Base-by-base conservation (phyloP, 2,113 vertebrate genomes). In the Pluvianellus socialis region DNA sequence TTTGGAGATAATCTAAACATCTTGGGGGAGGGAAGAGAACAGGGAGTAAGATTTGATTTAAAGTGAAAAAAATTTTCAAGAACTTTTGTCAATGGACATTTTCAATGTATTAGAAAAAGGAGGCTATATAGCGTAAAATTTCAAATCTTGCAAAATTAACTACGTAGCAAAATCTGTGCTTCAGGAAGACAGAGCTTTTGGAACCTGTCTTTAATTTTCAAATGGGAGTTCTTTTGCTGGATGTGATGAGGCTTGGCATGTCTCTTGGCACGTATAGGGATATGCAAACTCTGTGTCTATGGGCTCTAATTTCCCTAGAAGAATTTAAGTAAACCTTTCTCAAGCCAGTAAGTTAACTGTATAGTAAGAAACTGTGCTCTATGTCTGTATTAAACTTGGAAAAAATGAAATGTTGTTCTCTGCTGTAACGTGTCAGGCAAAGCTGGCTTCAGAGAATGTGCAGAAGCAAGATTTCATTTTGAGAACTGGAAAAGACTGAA, bases 121-220 rank as follows among this genome's bases (percentile, higher is more conserved):
- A 23, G n/a, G 63, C 66, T 62, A 35, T 33, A 50, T 3, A 10
- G 62, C 88, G 32, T 59, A 92, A 80, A 77, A 88, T 73, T 93
- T 90, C 53, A 79, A 61, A 85, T 68, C 74, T 79, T 93, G 58
- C 53, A 79, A 89, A 95, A 91, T 93, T 49, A 93, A 61, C 90
- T 79, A 28, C 3, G 1, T 79, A 70, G 88, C 53, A 90, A 94
- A 94, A 83, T 86, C 75, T 53, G 6, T 33, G 72, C 59, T 71
- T 59, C 71, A 90, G 77, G 82, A 95, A 92, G 59, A 62, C 35
- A 21, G 47, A 88, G 71, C 56, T 86, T 96, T 94, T 94, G 94
- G 82, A 96, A 88, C 45, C 94, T 92, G 96, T 59, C 82, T 97
- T 96, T 95, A 96, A 96, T 96, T 96, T 96, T 92, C 85, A 88